Conservation (phyloP, 2,888 invertebrate genomes). For the Stenodema calcarata region DNA sequence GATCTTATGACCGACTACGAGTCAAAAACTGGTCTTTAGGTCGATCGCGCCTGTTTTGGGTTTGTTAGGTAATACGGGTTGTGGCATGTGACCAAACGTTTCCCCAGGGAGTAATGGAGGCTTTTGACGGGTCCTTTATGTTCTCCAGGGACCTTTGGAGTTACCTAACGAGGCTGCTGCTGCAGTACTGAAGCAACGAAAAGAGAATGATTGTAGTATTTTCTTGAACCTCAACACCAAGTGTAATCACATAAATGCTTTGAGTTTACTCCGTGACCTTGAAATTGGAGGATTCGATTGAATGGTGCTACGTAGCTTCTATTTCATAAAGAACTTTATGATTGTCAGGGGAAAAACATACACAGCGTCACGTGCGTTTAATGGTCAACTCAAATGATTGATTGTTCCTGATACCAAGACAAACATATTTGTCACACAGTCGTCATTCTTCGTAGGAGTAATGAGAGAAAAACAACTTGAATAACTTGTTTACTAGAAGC, state of each 20-base stretch:
- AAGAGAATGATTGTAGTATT: not conserved
- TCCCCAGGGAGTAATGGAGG: not conserved
- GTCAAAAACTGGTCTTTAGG: conserved; percentile 43
- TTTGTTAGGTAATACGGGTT: conserved; percentile 36
- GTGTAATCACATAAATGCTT: not conserved
- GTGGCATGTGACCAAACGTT: conserved; percentile 34
- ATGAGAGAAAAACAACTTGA: not conserved
- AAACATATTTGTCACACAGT: not conserved
- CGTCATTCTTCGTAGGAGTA: not conserved
- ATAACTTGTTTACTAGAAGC: not conserved
- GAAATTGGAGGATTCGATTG: no score
- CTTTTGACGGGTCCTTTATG: conserved; percentile 34
- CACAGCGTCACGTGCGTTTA: no score
- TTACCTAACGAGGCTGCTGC: conserved; percentile 25
- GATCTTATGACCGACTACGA: conserved; percentile 33
- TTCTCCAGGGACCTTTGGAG: not conserved
- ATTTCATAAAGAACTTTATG: no score
- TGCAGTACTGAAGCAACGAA: not conserved
- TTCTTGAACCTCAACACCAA: not conserved
- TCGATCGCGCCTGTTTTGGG: conserved; percentile 45
- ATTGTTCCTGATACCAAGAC: not conserved
- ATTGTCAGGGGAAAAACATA: no score
- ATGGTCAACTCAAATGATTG: no score
- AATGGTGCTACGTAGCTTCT: no score
- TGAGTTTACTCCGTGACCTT: no score